These are phyloP conservation scores for Drosophila fungiperda DNA, from an alignment of 2,888 invertebrate genomes.

Conservation along the genomic window DNA sequence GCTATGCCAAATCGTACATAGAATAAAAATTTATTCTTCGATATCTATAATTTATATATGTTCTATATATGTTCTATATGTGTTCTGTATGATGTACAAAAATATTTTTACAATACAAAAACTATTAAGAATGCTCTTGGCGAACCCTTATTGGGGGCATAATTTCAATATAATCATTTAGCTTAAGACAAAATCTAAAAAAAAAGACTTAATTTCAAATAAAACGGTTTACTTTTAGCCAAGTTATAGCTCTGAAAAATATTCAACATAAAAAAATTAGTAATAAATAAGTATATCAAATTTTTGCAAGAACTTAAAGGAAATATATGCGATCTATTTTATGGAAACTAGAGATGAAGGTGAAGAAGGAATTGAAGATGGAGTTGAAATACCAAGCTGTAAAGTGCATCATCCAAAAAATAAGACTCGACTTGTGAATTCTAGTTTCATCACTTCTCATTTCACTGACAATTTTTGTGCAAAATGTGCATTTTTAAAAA, in stretches of 20 bases:
- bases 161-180: too few species aligned
- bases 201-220: too few species aligned
- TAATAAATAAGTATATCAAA: background rate
- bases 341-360: too few species aligned
- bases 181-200: too few species aligned
- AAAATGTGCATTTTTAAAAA: slow-evolving; percentile 19
- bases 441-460: background rate
- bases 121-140: too few species aligned
- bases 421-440: background rate
- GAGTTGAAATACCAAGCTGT: too few species aligned
- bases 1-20: background rate
- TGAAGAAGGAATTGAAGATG: too few species aligned
- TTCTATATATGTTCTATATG: too few species aligned
- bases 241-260: background rate
- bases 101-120: too few species aligned
- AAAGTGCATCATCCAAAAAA: background rate
- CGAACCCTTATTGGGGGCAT: too few species aligned
- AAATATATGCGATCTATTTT: fast-evolving
- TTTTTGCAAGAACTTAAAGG: background rate
- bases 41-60: too few species aligned
- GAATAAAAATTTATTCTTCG: background rate
- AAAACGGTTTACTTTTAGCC: background rate
- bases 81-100: too few species aligned
- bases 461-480: background rate
- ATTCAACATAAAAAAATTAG: background rate